Percentiles rank a stretch among this genome's conserved stretches.
These are phyloP conservation scores for Ptilorrhoa leucosticta DNA, from an alignment of 2,113 vertebrate species.

Conservation along the genomic window DNA sequence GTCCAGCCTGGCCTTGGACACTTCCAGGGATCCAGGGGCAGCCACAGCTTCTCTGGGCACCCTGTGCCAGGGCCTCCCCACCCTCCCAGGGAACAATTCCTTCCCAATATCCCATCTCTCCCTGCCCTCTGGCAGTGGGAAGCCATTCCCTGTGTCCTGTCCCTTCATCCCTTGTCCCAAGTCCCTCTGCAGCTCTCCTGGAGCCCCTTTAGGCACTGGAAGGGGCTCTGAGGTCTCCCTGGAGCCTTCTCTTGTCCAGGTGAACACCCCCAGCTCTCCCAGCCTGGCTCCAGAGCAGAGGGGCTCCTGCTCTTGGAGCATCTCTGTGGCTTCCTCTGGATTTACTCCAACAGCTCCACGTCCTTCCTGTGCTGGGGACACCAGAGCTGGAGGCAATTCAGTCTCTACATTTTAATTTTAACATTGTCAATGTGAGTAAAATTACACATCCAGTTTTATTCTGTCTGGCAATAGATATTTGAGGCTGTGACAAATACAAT, in stretches of 20 bases:
- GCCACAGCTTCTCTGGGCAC: neutral
- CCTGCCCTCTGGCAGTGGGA: neutral
- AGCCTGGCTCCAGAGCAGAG: neutral
- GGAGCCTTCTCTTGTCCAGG: neutral
- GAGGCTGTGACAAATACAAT: neutral
- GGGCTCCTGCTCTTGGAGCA: neutral
- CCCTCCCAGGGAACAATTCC: neutral
- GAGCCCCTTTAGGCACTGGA: neutral
- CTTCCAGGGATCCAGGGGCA: neutral
- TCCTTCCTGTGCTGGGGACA: neutral
- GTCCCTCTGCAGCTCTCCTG: neutral
- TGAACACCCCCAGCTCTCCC: neutral
- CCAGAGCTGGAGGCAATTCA: neutral
- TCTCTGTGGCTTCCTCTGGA: accelerated
- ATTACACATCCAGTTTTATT: neutral
- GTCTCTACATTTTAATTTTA: neutral
- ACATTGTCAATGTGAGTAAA: neutral
- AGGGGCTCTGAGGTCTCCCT: neutral
- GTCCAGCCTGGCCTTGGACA: accelerated
- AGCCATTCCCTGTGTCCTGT: neutral
- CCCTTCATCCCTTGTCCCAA: neutral
- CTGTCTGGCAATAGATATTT: neutral
- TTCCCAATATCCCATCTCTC: neutral
- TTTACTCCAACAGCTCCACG: accelerated
- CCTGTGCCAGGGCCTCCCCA: neutral